Percentiles rank a stretch among this genome's conserved stretches.
phyloP scores from a whole-genome alignment of 2,113 vertebrate genomes.

The Oryzias woworae region DNA sequence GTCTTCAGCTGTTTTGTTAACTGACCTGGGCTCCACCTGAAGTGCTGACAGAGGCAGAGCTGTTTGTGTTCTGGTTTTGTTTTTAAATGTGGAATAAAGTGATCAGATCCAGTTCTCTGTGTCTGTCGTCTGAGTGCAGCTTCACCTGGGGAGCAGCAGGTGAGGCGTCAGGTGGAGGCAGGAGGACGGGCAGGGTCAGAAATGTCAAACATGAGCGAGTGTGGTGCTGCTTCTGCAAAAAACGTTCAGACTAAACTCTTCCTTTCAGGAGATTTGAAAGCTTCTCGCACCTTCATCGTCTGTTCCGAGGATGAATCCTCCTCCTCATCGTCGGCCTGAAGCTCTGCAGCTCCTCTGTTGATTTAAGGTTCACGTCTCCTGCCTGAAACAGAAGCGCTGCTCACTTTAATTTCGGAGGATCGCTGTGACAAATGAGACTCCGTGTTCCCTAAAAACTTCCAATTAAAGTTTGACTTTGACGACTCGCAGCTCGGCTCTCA shows the following conservation, averaged over 20 bases:
- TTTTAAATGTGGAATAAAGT: too few relatives aligned
- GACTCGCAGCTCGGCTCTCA: conserved; percentile 5
- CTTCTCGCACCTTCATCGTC: not conserved
- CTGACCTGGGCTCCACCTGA: too few relatives aligned
- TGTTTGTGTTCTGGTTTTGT: not conserved
- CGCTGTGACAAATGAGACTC: conserved; percentile 39
- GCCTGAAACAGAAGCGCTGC: conserved; percentile 35
- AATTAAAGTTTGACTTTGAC: conserved; percentile 56
- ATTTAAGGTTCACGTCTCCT: conserved; percentile 48
- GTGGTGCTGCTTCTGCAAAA: too few relatives aligned
- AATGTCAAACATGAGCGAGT: too few relatives aligned
- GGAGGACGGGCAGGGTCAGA: too few relatives aligned
- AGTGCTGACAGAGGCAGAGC: too few relatives aligned
- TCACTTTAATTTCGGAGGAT: conserved; percentile 55
- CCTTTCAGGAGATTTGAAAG: not conserved
- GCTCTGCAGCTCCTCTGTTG: conserved; percentile 45
- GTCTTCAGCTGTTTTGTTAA: not conserved
- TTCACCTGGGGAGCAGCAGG: too few relatives aligned
- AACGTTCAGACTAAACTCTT: not conserved
- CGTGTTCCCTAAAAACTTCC: conserved; percentile 44
- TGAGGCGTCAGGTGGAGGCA: too few relatives aligned
- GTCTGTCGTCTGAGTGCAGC: too few relatives aligned
- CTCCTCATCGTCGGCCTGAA: not conserved
- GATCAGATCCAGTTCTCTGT: too few relatives aligned
- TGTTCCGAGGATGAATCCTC: not conserved